Evolutionary conservation across 1,140 invertebrate species (phyloP).

Genomic region (Apocrypta bakeri): DNA sequence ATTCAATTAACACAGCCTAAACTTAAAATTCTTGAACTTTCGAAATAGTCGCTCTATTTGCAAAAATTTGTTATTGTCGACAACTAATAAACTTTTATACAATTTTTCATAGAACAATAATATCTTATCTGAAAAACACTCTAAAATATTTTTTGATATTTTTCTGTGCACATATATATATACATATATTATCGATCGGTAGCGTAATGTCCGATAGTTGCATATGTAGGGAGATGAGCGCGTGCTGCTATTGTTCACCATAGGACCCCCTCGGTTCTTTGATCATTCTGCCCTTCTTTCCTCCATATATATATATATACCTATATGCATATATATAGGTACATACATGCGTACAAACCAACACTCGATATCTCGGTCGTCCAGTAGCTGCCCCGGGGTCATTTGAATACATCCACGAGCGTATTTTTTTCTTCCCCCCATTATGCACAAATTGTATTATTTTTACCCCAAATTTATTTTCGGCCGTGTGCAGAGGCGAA

Average conservation of each 20-base stretch:
- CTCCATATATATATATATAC: neutral
- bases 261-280: neutral
- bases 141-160: no score
- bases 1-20: no score
- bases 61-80: no score
- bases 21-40: no score
- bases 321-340: neutral
- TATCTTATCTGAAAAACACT: no score
- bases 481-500: conserved; percentile 14
- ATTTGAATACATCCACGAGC: conserved; percentile 68
- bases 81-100: no score
- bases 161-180: no score
- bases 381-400: conserved; percentile 44
- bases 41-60: no score
- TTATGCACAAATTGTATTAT: conserved; percentile 75
- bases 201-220: neutral
- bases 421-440: conserved; percentile 58
- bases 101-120: no score
- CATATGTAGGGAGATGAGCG: neutral
- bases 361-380: conserved; percentile 3
- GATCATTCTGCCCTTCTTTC: neutral
- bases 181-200: neutral
- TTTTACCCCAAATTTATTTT: conserved; percentile 74
- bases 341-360: neutral
- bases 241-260: neutral